These are phyloP conservation scores for Drosophila biarmipes DNA, from an alignment of 1,140 invertebrate genomes.

Conservation along the genomic window DNA sequence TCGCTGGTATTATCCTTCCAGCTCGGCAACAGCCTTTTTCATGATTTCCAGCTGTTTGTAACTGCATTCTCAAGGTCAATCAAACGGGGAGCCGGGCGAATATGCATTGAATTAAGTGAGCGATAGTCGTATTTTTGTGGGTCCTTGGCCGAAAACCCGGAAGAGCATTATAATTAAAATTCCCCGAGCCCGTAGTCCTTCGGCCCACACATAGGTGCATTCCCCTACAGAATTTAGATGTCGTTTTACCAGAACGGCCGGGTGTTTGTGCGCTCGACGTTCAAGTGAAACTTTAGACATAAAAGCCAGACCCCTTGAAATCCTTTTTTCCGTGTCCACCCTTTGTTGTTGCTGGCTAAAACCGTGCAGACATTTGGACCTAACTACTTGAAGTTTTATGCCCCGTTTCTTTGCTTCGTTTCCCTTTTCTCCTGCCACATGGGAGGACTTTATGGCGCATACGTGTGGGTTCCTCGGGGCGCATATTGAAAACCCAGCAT, in stretches of 20 bases:
- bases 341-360: slow-evolving; percentile 61
- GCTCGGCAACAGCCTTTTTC: slow-evolving; percentile 15
- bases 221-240: slow-evolving; percentile 43
- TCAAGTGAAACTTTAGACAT: slow-evolving; percentile 72
- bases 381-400: slow-evolving; percentile 78
- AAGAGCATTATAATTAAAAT: slow-evolving; percentile 40
- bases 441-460: slow-evolving; percentile 64
- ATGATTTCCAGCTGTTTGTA: slow-evolving; percentile 17
- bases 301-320: slow-evolving; percentile 52
- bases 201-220: slow-evolving; percentile 18
- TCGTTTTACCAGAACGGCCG: slow-evolving; percentile 4
- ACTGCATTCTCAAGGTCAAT: slow-evolving; percentile 37
- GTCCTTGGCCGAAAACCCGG: slow-evolving; percentile 11
- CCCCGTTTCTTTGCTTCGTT: slow-evolving; percentile 47
- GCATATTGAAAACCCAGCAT: slow-evolving; percentile 78
- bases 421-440: slow-evolving; percentile 11
- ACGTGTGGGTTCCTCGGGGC: slow-evolving; percentile 54
- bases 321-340: slow-evolving; percentile 24
- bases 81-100: slow-evolving; percentile 13
- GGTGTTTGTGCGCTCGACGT: slow-evolving; percentile 13
- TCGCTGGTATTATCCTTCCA: slow-evolving; percentile 22
- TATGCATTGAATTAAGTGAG: slow-evolving; percentile 30
- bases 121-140: slow-evolving; percentile 4
- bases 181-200: slow-evolving; percentile 2
- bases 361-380: slow-evolving; percentile 67